phyloP scores from a whole-genome alignment of 2,888 invertebrate species.

The Eupsilia transversa region DNA sequence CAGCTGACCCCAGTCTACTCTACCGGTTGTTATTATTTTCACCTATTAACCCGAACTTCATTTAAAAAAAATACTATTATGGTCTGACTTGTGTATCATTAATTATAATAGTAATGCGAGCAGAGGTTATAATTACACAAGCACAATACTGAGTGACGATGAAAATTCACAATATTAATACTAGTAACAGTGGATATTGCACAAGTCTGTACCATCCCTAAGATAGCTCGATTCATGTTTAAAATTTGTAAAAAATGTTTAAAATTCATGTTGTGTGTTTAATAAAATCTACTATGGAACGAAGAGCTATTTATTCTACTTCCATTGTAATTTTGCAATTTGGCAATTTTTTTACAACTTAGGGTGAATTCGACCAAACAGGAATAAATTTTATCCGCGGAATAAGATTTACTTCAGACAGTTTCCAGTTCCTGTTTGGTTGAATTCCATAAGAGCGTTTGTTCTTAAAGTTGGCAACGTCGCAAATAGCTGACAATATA shows the following conservation, averaged over 20 bases:
- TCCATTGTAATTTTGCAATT: too few relatives aligned
- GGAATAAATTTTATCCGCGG: too few relatives aligned
- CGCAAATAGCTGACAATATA: too few relatives aligned
- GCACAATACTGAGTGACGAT: background rate
- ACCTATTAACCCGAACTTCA: constrained; percentile 8
- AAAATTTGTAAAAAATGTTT: too few relatives aligned
- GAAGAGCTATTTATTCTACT: background rate
- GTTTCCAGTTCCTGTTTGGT: too few relatives aligned
- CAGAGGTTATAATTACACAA: background rate
- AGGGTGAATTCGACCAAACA: too few relatives aligned
- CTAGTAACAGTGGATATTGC: constrained; percentile 1
- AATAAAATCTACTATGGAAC: background rate
- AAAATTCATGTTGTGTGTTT: too few relatives aligned
- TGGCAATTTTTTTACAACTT: too few relatives aligned
- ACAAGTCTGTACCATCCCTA: background rate
- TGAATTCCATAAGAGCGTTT: too few relatives aligned
- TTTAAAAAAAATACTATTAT: constrained; percentile 1
- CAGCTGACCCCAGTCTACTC: constrained; percentile 29
- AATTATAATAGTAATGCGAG: background rate
- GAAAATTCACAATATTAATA: background rate
- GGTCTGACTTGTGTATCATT: background rate
- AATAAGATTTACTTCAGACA: too few relatives aligned
- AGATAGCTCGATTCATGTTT: background rate
- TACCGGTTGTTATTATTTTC: constrained; percentile 8
- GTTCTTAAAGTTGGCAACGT: too few relatives aligned